These are phyloP conservation scores for Melanostoma scalare DNA, from an alignment of 2,888 invertebrate genomes.

Conservation along the genomic window DNA sequence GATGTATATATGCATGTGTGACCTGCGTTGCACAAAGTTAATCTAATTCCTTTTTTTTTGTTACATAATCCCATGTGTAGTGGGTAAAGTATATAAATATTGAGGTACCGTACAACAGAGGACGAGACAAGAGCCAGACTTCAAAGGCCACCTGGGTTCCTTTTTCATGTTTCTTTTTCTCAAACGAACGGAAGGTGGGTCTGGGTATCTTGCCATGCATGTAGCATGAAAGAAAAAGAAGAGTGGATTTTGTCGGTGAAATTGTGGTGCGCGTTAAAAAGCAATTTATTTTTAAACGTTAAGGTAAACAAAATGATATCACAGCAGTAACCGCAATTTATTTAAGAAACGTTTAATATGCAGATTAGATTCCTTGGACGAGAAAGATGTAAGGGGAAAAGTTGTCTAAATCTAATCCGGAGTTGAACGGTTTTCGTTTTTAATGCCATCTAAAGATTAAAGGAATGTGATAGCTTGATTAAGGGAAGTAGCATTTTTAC, in stretches of 20 bases:
- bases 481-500: no score
- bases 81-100: no score
- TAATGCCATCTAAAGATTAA: no score
- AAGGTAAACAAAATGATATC: no score
- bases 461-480: no score
- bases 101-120: neutral
- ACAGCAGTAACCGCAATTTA: no score
- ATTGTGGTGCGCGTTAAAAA: constrained; percentile 47
- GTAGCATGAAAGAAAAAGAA: constrained; percentile 20
- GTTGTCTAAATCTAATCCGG: no score
- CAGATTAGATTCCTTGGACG: no score
- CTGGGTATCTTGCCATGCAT: constrained; percentile 20
- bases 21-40: constrained; percentile 55
- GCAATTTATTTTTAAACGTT: constrained; percentile 32
- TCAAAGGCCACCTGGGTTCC: neutral
- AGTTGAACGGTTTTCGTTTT: no score
- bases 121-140: constrained; percentile 10
- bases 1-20: neutral
- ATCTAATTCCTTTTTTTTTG: constrained; percentile 44
- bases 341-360: no score
- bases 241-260: constrained; percentile 25
- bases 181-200: neutral
- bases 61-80: neutral
- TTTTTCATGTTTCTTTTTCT: neutral
- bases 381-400: no score